Conservation (phyloP, 2,888 invertebrate species). For the Myathropa florea region DNA sequence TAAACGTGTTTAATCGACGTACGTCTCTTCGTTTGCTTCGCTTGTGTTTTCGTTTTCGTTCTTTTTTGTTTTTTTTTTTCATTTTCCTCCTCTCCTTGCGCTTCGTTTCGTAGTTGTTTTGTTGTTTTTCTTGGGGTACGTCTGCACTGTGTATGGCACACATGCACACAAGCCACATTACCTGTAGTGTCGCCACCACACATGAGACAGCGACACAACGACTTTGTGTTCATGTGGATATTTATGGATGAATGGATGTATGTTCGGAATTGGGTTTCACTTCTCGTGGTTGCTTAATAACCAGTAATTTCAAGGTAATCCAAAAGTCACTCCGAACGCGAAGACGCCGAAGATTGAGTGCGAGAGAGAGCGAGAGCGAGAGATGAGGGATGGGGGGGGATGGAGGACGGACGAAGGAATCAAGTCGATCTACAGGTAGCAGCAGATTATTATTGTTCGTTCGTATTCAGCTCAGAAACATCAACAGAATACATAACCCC, state of each 20-base stretch:
- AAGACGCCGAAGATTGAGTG: conserved; percentile 42
- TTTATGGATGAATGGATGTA: conserved; percentile 70
- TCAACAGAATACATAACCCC: conserved; percentile 55
- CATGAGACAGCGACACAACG: not conserved
- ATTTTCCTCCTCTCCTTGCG: conserved; percentile 14
- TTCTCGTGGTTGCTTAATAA: conserved; percentile 71
- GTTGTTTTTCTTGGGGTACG: conserved; percentile 48
- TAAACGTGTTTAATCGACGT: conserved; percentile 66
- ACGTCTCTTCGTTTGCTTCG: conserved; percentile 43
- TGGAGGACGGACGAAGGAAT: conserved; percentile 18
- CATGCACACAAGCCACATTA: conserved; percentile 8
- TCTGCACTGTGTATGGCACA: conserved; percentile 25
- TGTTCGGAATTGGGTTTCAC: conserved; percentile 71
- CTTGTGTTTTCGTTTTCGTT: conserved; percentile 15
- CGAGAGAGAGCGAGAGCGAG: not conserved
- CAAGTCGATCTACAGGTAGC: conserved; percentile 62
- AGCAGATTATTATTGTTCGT: conserved; percentile 49
- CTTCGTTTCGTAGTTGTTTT: not conserved
- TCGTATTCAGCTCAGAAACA: conserved; percentile 59
- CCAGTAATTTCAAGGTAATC: conserved; percentile 71
- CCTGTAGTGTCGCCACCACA: conserved; percentile 20
- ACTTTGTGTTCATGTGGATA: conserved; percentile 44
- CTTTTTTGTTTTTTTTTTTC: not conserved
- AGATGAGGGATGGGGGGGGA: too few species aligned
- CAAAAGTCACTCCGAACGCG: conserved; percentile 68